Evolutionary conservation across 1,140 invertebrate species (phyloP), one percentile per base, ranked within the genome.

Genomic region (Leucophenga varia): DNA sequence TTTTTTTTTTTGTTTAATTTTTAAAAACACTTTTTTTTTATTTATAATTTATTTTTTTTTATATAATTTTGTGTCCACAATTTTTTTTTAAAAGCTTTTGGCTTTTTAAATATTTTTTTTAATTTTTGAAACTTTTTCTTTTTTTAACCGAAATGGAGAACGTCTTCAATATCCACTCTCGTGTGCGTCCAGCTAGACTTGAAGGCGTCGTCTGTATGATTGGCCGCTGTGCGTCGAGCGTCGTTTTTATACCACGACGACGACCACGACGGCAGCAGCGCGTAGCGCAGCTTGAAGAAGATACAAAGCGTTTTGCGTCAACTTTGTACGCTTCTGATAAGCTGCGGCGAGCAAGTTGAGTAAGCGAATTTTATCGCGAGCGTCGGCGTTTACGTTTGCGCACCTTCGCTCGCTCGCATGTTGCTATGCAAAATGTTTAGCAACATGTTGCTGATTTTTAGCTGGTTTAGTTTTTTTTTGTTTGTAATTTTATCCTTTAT

Each of bases 191-290:
- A 74, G 71, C 67, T 74, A 74, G 72, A 74, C 72, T 70, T 74
- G 64, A 72, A 74, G 72, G 68, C 72, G 72, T 74, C 72, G 72
- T 70, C 68, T 74, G 72, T 73, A 71, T 74, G 72, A 52, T 68
- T 57, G 45, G 43, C 51, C 57, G 57, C 59, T 55, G 42, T 38
- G 16, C 57, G 57, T 45, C 52, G 54, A 28, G 54, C 32, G 54
- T 55, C 43, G 69, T 47, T 72, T 72, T 61, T 72, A 72, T 72
- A 72, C 56, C 54, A 55, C 37, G 5, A 4, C 8, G 28, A 9
- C 13, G 16, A 13, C 13, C 12, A 13, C 32, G 6, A 13, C 12
- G 4, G 32, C n/a, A 4, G 16, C 32, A 34, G 31, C 31, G 31
- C 8, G 8, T 5, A 34, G 9, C 13, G 55, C 55, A 19, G 46